These are phyloP conservation scores for Latheticus oryzae DNA, from an alignment of 2,888 invertebrate genomes.

Conservation along the genomic window DNA sequence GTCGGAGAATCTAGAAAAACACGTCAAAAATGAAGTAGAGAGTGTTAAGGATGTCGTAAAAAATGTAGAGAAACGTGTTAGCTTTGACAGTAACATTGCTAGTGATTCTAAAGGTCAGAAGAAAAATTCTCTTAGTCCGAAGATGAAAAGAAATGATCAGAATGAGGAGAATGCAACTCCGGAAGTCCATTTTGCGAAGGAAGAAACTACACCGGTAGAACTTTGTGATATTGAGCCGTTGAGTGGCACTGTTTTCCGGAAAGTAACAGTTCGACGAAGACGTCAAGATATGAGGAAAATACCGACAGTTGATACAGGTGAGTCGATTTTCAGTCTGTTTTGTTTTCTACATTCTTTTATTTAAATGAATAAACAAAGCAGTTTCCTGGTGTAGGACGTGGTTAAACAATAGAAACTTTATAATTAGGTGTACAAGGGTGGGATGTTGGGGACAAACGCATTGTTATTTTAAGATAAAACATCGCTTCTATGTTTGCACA, in stretches of 20 bases:
- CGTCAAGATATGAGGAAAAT: slow-evolving; percentile 65
- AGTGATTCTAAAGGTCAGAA: slow-evolving; percentile 14
- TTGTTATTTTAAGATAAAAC: slow-evolving; percentile 18
- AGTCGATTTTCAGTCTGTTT: too few species aligned
- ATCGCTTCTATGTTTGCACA: slow-evolving; percentile 9
- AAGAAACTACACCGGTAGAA: slow-evolving; percentile 54
- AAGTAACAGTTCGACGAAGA: slow-evolving; percentile 74
- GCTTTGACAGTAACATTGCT: slow-evolving; percentile 51
- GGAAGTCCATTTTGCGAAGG: slow-evolving; percentile 49
- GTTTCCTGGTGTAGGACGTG: slow-evolving; percentile 17
- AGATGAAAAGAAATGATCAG: slow-evolving; percentile 14
- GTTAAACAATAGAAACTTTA: slow-evolving; percentile 22
- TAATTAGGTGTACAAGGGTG: slow-evolving; percentile 22
- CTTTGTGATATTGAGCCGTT: slow-evolving; percentile 68
- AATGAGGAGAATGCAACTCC: slow-evolving; percentile 44
- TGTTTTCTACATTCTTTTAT: too few species aligned
- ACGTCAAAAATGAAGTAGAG: too few species aligned
- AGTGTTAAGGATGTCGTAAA: slow-evolving; percentile 24
- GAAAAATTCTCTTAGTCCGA: not conserved
- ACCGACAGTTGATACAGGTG: slow-evolving; percentile 63
- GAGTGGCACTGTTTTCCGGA: slow-evolving; percentile 73
- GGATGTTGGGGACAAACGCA: slow-evolving; percentile 16
- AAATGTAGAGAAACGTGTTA: slow-evolving; percentile 53
- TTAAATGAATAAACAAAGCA: slow-evolving; percentile 33
- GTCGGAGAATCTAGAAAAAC: slow-evolving; percentile 15